Base-by-base conservation (phyloP, 2,797 vertebrate species). In the Ispidina picta region DNA sequence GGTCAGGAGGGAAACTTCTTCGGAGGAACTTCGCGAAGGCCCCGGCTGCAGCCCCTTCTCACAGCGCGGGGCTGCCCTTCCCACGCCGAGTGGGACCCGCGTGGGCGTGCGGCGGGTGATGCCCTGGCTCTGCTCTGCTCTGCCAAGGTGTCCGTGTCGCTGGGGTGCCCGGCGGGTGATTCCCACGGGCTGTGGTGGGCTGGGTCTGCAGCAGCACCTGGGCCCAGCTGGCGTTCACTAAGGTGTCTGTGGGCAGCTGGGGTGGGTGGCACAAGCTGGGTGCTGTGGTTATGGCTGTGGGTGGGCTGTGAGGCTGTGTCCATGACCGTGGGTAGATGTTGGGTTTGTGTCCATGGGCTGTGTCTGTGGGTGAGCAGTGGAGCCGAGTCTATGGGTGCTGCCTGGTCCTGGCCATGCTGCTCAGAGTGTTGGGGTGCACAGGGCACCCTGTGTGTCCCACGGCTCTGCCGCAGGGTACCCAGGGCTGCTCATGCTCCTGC, bases 161-260 rank as follows among this genome's bases (percentile, higher is more conserved):
- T 0, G 77, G 83, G 78, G 35, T 5, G 35, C 17, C 0, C 6
- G 9, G 73, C 0, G 28, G 28, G 72, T 3, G 9, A 26, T 5
- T 28, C 64, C 20, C 77, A 0, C 1, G 20, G 31, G 28, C 28
- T 7, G 2, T 15, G 37, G 37, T 39, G 37, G 37, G 37, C 37
- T 39, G 44, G 41, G 5, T 23, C 46, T 31, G 49, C 25, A 6
- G 51, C 71, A 26, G 64, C 15, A 2, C 28, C 82, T 7, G 88
- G 49, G n/a, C 63, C 33, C 1, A 8, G 59, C 33, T 0, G 3
- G 33, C 0, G 2, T 1, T 20, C 31, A 44, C 58, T 52, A 5
- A 5, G 62, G n/a, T 25, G 71, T 4, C 35, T 1, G n/a, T 1
- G 3, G 5, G 6, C 41, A 18, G 23, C 48, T 5, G 25, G 28